Evolutionary conservation across 1,140 invertebrate species (phyloP), one percentile per base, ranked within the genome.

Genomic region (Latrodectus geometricus): DNA sequence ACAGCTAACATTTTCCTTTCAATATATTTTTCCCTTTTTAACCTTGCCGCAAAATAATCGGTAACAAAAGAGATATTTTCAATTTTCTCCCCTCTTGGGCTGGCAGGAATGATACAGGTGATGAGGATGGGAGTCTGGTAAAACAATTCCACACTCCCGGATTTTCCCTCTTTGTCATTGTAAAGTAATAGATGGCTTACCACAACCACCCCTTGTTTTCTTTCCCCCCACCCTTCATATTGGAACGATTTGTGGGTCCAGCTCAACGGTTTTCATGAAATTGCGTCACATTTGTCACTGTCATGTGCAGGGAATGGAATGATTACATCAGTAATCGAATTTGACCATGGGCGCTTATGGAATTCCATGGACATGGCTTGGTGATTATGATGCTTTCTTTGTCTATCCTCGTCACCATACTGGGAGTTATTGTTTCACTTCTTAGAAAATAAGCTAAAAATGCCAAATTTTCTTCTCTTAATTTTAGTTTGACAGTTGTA

Each of bases 51-150:
- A 9, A 73, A 81, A 81, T 81, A 72, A 73, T 48, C 61, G 79
- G 68, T 56, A 81, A 72, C 79, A 49, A 50, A 72, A 81, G 49
- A 72, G 69, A 72, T 72, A 72, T 81, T 81, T 81, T 81, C 79
- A 81, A 81, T 81, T 81, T 72, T 81, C 69, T 72, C 49, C n/a
- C 79, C 50, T 8, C 23, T 15, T 15, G 68, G 68, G 17, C 14
- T 3, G 4, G 9, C 17, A 8, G 12, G 12, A 50, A 74, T 74
- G 72, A 50, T 21, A 76, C n/a, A 21, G 9, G 74, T 20, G 49
- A 14, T 35, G 35, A 35, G 35, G 35, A 35, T 35, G 35, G 35
- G 35, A 35, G 35, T 5, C 35, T n/a, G 23, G 70, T 49, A 7
- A 17, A 73, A 73, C 23, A 35, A 61, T 61, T 61, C 54, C 11